These are phyloP conservation scores for Porites lobata DNA, from an alignment of 92 coral and sea anemone genomes.

Conservation along the genomic window DNA sequence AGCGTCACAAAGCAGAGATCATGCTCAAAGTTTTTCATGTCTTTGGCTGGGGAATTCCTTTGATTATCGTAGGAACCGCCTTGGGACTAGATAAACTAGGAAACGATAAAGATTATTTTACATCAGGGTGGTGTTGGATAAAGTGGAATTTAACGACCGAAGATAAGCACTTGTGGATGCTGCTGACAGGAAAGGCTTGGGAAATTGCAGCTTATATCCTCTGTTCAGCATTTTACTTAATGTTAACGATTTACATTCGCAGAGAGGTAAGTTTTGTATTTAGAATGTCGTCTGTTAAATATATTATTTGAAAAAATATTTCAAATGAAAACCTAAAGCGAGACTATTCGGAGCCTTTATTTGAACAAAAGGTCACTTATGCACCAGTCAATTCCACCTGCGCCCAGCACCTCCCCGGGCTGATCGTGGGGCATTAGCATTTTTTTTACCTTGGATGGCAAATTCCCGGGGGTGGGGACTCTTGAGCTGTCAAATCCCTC, in stretches of 20 bases:
- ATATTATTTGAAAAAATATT: too few species aligned
- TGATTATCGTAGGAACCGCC: slow-evolving; percentile 70
- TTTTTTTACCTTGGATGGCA: too few species aligned
- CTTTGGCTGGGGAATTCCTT: slow-evolving; percentile 86
- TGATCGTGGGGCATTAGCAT: too few species aligned
- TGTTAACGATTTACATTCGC: slow-evolving; percentile 73
- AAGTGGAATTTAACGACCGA: background rate
- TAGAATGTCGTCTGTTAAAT: background rate
- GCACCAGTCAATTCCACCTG: too few species aligned
- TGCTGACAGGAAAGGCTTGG: slow-evolving; percentile 92
- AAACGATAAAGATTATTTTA: slow-evolving; percentile 45
- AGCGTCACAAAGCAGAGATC: slow-evolving; percentile 67
- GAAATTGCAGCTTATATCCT: slow-evolving; percentile 80
- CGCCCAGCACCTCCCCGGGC: too few species aligned
- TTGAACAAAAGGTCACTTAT: too few species aligned
- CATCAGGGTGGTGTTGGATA: slow-evolving; percentile 97
- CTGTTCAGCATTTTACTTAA: slow-evolving; percentile 61
- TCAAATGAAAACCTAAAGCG: too few species aligned
- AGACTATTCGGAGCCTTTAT: too few species aligned
- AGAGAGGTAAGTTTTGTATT: slow-evolving; percentile 63
- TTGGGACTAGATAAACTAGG: slow-evolving; percentile 63
- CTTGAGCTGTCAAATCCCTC: too few species aligned
- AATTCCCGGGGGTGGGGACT: too few species aligned
- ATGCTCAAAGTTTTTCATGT: slow-evolving; percentile 77
- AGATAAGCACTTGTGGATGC: slow-evolving; percentile 78